phyloP scores from a whole-genome alignment of 1,140 invertebrate species.

The Stratiolaelaps scimitus region DNA sequence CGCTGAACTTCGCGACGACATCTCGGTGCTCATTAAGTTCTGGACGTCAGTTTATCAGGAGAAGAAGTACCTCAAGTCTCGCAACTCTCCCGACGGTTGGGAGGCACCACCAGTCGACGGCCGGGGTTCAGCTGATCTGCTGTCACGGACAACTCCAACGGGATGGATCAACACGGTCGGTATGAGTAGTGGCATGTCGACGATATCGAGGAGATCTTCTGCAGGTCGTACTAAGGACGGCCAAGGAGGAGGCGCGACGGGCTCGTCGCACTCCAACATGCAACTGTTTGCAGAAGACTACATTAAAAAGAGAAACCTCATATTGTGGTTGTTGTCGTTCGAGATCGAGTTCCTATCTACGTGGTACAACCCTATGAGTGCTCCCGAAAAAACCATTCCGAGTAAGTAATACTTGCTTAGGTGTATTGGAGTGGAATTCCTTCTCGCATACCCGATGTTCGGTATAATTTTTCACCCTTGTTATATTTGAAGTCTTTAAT shows the following conservation, averaged over 20 bases:
- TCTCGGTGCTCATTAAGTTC: slow-evolving; percentile 76
- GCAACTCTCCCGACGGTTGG: slow-evolving; percentile 32
- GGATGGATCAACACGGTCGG: slow-evolving; percentile 84
- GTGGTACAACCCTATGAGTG: slow-evolving; percentile 80
- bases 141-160: slow-evolving; percentile 40
- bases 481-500: no score
- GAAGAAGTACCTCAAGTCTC: slow-evolving; percentile 80
- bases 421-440: no score
- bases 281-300: slow-evolving; percentile 84
- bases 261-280: slow-evolving; percentile 43
- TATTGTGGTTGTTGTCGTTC: slow-evolving; percentile 76
- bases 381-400: slow-evolving; percentile 55
- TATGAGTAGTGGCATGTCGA: slow-evolving; percentile 54
- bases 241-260: slow-evolving; percentile 34
- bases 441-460: no score
- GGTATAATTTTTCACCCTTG: no score
- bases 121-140: slow-evolving; percentile 1
- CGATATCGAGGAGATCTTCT: slow-evolving; percentile 53
- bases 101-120: slow-evolving; percentile 24
- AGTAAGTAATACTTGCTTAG: slow-evolving; percentile 78
- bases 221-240: slow-evolving; percentile 40
- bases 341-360: slow-evolving; percentile 87
- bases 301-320: slow-evolving; percentile 82
- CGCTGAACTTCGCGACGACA: slow-evolving; percentile 69
- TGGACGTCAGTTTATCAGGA: slow-evolving; percentile 93